Evolutionary conservation across 2,113 vertebrate species (phyloP).

Genomic region (Poeciliopsis turrubarensis): DNA sequence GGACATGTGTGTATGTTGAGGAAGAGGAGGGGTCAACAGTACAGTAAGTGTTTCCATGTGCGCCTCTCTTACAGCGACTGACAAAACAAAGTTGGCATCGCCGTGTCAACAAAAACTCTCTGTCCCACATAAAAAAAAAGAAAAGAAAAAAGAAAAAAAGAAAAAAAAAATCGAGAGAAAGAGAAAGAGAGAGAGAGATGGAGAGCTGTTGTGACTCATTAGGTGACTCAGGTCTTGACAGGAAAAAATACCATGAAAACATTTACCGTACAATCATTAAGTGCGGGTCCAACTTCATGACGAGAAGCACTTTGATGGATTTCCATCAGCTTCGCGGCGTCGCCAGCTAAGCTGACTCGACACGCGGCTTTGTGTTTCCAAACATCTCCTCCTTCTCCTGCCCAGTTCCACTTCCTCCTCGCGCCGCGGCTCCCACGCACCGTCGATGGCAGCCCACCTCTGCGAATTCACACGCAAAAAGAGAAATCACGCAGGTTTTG

Average conservation of each 20-base stretch:
- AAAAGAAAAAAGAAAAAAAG: constrained; percentile 17
- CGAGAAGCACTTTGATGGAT: constrained; percentile 54
- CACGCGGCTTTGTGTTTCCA: constrained; percentile 19
- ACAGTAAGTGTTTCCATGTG: constrained; percentile 77
- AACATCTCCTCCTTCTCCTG: constrained; percentile 32
- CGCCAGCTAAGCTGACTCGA: constrained; percentile 17
- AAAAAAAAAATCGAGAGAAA: constrained; percentile 3
- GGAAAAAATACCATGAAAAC: constrained; percentile 66
- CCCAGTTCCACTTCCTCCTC: constrained; percentile 66
- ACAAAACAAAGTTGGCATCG: constrained; percentile 49
- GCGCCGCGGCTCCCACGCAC: constrained; percentile 37
- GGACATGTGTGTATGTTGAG: constrained; percentile 12
- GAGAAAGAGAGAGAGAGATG: background rate
- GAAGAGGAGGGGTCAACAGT: constrained; percentile 47
- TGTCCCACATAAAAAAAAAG: constrained; percentile 13
- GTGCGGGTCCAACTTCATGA: constrained; percentile 45
- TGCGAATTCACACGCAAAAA: constrained; percentile 26
- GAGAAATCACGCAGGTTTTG: constrained; percentile 30
- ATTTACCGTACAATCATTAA: constrained; percentile 67
- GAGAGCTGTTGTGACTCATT: constrained; percentile 61
- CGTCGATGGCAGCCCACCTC: constrained; percentile 15
- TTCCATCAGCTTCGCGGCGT: constrained; percentile 38
- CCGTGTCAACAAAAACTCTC: constrained; percentile 56
- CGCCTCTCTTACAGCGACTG: constrained; percentile 47
- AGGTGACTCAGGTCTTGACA: constrained; percentile 69